These are phyloP conservation scores for Tineola bisselliella DNA, from an alignment of 2,888 invertebrate genomes.

Conservation along the genomic window DNA sequence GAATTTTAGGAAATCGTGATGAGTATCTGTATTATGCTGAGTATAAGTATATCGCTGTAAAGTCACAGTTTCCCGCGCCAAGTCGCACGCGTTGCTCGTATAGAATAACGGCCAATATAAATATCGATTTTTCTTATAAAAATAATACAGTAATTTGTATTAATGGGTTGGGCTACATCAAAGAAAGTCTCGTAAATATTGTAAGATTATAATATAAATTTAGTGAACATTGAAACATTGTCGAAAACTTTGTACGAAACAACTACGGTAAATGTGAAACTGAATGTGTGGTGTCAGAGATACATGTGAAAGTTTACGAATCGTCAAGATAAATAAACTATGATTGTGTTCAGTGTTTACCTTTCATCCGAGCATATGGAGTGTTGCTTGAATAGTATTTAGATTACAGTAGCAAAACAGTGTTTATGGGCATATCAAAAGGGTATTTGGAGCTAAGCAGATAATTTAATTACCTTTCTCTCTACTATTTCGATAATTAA, in stretches of 20 bases:
- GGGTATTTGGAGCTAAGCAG: not conserved
- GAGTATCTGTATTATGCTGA: not conserved
- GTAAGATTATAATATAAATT: not conserved
- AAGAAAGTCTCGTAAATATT: not conserved
- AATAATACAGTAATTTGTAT: not conserved
- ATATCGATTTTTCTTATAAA: conserved; percentile 33
- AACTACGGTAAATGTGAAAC: not conserved
- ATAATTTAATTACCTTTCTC: not conserved
- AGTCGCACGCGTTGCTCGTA: conserved; percentile 48
- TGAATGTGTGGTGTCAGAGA: not conserved
- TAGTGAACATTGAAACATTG: not conserved
- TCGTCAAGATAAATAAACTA: not conserved
- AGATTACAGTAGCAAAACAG: conserved; percentile 7
- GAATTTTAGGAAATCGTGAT: conserved; percentile 8
- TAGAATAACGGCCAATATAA: conserved; percentile 46
- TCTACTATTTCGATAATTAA: not conserved
- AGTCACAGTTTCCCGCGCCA: conserved; percentile 28
- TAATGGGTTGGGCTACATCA: not conserved
- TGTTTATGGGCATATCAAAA: not conserved
- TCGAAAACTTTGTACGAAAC: not conserved
- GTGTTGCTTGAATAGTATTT: not conserved
- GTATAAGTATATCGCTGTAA: not conserved
- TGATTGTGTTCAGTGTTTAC: conserved; percentile 8
- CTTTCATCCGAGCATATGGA: not conserved
- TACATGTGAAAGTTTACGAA: not conserved